Base-by-base conservation (phyloP, 2,888 invertebrate species). In the Orthosia gracilis region DNA sequence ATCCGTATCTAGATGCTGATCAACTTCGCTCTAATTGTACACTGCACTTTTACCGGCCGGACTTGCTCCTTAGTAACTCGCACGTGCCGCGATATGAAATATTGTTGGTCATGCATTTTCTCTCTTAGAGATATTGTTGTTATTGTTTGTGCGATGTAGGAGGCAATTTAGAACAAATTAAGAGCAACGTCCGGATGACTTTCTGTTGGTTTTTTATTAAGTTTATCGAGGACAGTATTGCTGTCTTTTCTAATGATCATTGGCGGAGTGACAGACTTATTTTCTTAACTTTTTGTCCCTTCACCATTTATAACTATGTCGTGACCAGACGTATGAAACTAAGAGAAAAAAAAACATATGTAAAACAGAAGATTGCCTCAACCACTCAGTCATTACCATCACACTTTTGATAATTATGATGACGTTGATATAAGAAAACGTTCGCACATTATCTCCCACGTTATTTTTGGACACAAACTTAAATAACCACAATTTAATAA, bases 11-110 rank as follows among this genome's bases (percentile, higher is more conserved):
- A 78, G 77, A 80, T 87, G 89, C 84, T 74, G 90, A 95, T 95
- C 95, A 91, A 90, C 88, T 86, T 81, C 91, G 92, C 92, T 94
- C 93, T 95, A 94, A 95, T 95, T 94, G 89, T 89, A 87, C 78
- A 71, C 84, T 90, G 89, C 90, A 91, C 92, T 90, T 90, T 91
- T 89, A 90, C 90, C 89, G 66, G 73, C 58, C 76, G 54, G 65
- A 69, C 65, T 71, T 62, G 63, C 62, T 76, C 75, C 70, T 63
- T 63, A 52, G 72, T 58, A 47, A 31, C 31, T 45, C 59, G 64
- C 73, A 74, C 67, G 65, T 74, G 64, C 50, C 31, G 18, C 17
- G 15, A 72, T 67, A 78, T 69, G 50, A 70, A 73, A 74, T 85
- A 78, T 69, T 52, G 67, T 47, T 54, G 23, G 61, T 83, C 75